Percentiles rank a stretch among this genome's conserved stretches.
Conservation (phyloP, 2,113 vertebrate species). For the Oreochromis niloticus region DNA sequence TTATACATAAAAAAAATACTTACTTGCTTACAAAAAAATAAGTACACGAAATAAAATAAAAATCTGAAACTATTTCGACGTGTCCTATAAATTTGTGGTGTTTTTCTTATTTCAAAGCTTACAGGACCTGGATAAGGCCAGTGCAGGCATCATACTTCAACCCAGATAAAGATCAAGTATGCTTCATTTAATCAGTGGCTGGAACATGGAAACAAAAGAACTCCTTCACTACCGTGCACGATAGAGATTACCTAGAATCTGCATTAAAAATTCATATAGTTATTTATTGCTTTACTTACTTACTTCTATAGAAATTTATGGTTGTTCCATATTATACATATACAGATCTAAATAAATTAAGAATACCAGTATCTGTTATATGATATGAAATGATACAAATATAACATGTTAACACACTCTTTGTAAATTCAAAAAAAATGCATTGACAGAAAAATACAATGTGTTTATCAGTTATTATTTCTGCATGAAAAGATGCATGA, state of each 20-base stretch:
- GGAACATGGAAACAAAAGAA: constrained; percentile 40
- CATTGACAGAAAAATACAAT: constrained; percentile 15
- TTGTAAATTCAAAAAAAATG: not conserved
- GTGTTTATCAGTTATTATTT: constrained; percentile 22
- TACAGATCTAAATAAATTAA: not conserved
- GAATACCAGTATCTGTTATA: not conserved
- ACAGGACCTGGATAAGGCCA: constrained; percentile 41
- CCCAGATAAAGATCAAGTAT: constrained; percentile 56
- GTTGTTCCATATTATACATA: not conserved
- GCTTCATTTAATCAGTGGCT: constrained; percentile 54
- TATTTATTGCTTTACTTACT: not conserved
- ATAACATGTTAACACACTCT: not conserved
- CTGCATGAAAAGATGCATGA: constrained; percentile 27
- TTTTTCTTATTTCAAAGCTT: constrained; percentile 23
- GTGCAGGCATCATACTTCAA: constrained; percentile 53
- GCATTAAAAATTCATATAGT: not conserved
- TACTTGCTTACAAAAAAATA: not conserved
- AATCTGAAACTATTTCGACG: not conserved
- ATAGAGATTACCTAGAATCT: constrained; percentile 21
- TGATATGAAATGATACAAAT: not conserved
- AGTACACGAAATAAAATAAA: fast-evolving
- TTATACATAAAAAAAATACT: not conserved
- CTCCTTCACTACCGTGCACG: constrained; percentile 30
- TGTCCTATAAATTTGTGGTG: not conserved
- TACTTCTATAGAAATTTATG: not conserved